phyloP scores from a whole-genome alignment of 2,888 invertebrate genomes.

The Cosmorhoe ocellata region DNA sequence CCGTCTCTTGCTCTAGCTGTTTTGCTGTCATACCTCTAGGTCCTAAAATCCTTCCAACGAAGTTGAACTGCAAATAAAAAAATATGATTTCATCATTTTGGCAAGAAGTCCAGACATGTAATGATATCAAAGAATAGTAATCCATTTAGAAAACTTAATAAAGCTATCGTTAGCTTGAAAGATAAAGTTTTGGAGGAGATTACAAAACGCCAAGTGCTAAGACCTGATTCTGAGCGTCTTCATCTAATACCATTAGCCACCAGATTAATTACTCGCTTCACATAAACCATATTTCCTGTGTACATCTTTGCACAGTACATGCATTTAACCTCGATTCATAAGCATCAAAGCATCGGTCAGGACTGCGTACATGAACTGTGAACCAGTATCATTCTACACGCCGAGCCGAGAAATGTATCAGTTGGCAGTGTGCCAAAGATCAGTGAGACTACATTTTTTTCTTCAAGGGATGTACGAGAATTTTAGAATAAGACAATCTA shows the following conservation, averaged over 20 bases:
- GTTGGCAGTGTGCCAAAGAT: conserved; percentile 65
- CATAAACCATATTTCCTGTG: conserved; percentile 68
- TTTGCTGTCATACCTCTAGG: conserved; percentile 99
- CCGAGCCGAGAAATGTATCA: conserved; percentile 69
- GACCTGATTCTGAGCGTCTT: conserved; percentile 40
- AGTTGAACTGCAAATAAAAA: conserved; percentile 96
- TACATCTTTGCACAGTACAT: conserved; percentile 45
- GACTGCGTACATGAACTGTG: conserved; percentile 70
- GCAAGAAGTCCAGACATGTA: no score
- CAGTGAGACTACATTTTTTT: conserved; percentile 46
- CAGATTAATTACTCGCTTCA: conserved; percentile 71
- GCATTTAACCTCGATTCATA: conserved; percentile 70
- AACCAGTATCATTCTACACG: conserved; percentile 69
- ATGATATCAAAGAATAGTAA: no score
- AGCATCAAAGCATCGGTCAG: conserved; percentile 72
- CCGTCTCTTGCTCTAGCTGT: conserved; percentile 99
- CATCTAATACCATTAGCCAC: conserved; percentile 57
- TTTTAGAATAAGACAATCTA: conserved; percentile 49
- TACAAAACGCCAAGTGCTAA: conserved; percentile 42
- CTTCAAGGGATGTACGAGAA: conserved; percentile 55
- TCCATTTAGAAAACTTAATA: no score
- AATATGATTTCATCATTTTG: conserved; percentile 29
- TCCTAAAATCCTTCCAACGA: conserved; percentile 99
- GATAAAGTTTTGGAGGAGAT: conserved; percentile 29
- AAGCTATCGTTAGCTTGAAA: neutral